phyloP scores from a whole-genome alignment of 2,797 vertebrate species.

The Coluber constrictor region DNA sequence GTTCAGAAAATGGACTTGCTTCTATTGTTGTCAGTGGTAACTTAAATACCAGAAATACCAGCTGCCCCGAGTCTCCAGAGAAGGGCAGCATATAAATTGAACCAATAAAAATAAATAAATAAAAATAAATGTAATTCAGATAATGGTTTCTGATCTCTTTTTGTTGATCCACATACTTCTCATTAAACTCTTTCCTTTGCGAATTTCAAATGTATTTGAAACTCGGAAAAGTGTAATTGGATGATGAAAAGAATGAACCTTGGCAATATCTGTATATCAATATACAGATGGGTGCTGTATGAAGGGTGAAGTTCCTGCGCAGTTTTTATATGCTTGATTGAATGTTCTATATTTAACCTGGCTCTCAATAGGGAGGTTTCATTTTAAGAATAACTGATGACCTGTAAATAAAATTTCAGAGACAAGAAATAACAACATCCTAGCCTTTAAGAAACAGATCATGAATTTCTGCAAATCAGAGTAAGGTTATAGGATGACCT shows the following conservation, averaged over 20 bases:
- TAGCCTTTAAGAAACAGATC: not conserved
- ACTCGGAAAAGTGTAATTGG: not conserved
- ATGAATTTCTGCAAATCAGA: not conserved
- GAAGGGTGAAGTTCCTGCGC: not conserved
- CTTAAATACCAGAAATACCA: conserved; percentile 46
- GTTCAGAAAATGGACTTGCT: conserved; percentile 24
- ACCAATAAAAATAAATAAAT: no score
- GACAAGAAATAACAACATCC: not conserved
- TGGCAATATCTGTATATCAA: not conserved
- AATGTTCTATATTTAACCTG: not conserved
- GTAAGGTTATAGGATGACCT: not conserved
- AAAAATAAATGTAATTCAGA: conserved; percentile 28
- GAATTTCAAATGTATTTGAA: not conserved
- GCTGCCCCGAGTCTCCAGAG: no score
- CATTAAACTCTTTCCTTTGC: not conserved
- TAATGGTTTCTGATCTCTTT: conserved; percentile 16
- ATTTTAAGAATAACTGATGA: not conserved
- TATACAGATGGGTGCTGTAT: not conserved
- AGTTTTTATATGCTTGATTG: not conserved
- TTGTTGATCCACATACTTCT: not conserved
- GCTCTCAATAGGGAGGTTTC: not conserved
- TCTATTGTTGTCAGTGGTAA: conserved; percentile 52
- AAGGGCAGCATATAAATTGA: no score
- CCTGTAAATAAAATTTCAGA: not conserved
- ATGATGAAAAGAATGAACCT: not conserved